These are phyloP conservation scores for Gallinago stenura DNA, from an alignment of 2,797 vertebrate species.

Conservation along the genomic window DNA sequence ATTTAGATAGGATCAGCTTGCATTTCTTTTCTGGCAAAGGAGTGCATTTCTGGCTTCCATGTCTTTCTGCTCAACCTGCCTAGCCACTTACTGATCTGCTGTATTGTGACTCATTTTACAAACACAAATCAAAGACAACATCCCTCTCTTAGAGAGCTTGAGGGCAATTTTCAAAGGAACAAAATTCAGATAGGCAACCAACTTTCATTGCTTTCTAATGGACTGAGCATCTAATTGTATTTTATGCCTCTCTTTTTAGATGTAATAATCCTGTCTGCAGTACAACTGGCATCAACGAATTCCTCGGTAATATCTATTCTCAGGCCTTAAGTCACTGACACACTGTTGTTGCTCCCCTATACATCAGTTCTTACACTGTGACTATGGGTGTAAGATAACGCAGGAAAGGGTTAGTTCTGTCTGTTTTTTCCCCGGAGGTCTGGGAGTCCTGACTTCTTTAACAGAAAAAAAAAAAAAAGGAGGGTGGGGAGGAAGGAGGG, in stretches of 20 bases:
- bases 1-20: not conserved
- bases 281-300: not conserved
- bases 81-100: not conserved
- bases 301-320: not conserved
- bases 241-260: not conserved
- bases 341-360: not conserved
- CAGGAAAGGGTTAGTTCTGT: not conserved
- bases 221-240: not conserved
- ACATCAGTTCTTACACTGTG: not conserved
- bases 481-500: accelerated
- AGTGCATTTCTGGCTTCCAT: not conserved
- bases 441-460: not conserved
- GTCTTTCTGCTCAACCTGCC: not conserved
- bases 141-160: not conserved
- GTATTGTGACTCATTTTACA: not conserved
- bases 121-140: not conserved
- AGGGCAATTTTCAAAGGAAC: not conserved
- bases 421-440: not conserved
- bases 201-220: not conserved
- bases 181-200: not conserved
- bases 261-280: not conserved
- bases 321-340: not conserved
- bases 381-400: not conserved
- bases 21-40: not conserved
- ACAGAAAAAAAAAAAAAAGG: accelerated